phyloP scores from a whole-genome alignment of 1,140 invertebrate genomes.

The Anthonomus grandis region DNA sequence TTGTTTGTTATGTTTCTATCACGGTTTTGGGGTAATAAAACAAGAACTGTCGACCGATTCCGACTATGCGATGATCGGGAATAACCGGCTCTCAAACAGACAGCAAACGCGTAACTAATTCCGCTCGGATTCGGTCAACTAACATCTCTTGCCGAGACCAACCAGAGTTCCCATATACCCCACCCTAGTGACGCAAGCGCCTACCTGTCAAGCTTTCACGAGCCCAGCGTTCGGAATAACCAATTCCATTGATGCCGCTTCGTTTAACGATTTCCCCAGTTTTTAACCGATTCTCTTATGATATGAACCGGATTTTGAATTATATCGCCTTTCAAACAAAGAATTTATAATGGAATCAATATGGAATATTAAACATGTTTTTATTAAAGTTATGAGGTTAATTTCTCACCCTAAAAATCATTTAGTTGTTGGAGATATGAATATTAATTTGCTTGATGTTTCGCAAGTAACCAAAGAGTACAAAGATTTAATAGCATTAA shows the following conservation, averaged over 20 bases:
- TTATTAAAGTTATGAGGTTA: too few relatives aligned
- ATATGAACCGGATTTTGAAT: too few relatives aligned
- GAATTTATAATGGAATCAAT: too few relatives aligned
- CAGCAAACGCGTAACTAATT: constrained; percentile 18
- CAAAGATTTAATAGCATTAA: too few relatives aligned
- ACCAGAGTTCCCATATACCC: constrained; percentile 11
- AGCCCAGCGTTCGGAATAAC: neutral
- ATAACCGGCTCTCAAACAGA: constrained; percentile 10
- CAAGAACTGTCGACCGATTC: constrained; percentile 20
- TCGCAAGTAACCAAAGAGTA: too few relatives aligned
- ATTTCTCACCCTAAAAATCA: too few relatives aligned
- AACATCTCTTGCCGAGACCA: constrained; percentile 16
- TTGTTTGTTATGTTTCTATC: constrained; percentile 18
- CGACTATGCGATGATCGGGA: constrained; percentile 5
- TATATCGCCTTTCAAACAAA: too few relatives aligned
- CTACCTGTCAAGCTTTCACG: constrained; percentile 17
- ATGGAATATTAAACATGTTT: too few relatives aligned
- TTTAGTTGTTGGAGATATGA: too few relatives aligned
- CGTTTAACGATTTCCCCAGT: too few relatives aligned
- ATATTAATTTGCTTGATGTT: too few relatives aligned
- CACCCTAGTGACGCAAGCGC: constrained; percentile 28
- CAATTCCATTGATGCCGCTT: neutral
- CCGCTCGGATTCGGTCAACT: constrained; percentile 18
- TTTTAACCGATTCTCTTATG: too few relatives aligned
- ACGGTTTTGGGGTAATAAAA: constrained; percentile 14